Evolutionary conservation across 1,140 invertebrate species (phyloP), one percentile per base, ranked within the genome.

Genomic region (Drosophila truncata): DNA sequence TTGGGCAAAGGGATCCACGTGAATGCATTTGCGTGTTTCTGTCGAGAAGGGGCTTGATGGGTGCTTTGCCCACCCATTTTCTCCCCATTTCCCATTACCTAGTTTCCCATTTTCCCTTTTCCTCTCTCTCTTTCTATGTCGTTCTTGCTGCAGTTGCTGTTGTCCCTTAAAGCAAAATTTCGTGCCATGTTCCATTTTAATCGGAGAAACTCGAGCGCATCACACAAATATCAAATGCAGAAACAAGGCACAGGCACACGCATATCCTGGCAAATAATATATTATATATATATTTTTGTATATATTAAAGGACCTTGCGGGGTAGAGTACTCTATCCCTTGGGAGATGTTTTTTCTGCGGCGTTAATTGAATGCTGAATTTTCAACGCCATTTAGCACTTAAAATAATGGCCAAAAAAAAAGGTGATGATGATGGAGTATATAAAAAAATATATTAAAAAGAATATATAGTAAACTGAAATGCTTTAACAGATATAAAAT

Each of bases 141-240:
- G 37, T 39, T 39, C 37, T 41, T n/a, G 39, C 29, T 25, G 14
- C 25, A 63, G 14, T 18, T 37, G 6, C 1, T 13, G 3, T 33
- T 52, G 25, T 41, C 42, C 42, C 52, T 44, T 41, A 5, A 20
- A 50, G 50, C 60, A 44, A 75, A 37, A 76, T 76, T 55, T 72
- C 69, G 42, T 72, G 69, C 66, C 49, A 65, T 76, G 71, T 76
- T 75, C 52, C 31, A 55, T 75, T 76, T 76, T 74, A 76, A 76
- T 76, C 73, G 74, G 57, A 65, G 52, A 75, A 47, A 49, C 33
- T 72, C 31, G 42, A 71, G 65, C 65, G 42, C 52, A 59, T 71
- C 67, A 23, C 66, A 42, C 52, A 39, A 69, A 69, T 54, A 42
- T 52, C 57, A 52, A 73, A 73, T 73, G 47, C 69, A 72, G 59